Evolutionary conservation across 2,113 vertebrate species (phyloP), one percentile per base, ranked within the genome.

Genomic region (Prietella phreatophila): DNA sequence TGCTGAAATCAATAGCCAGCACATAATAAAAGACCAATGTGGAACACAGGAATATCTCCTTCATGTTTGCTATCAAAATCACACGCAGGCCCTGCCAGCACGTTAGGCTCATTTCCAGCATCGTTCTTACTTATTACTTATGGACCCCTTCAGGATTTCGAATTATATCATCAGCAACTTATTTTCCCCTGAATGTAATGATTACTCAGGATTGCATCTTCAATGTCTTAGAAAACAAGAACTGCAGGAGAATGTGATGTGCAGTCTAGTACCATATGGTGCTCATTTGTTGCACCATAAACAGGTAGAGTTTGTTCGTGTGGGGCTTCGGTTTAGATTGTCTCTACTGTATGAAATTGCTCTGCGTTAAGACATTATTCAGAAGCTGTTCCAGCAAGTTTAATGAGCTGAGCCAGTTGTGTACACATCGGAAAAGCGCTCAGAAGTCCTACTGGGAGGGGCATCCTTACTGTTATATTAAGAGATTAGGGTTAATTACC

Each of bases 81-180:
- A 42, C 53, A 60, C 13, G 27, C 39, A 3, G 17, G 82, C 53
- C 81, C 91, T 93, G 93, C 91, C 92, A 93, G 91, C 91, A 89
- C 87, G 91, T 87, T 92, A 89, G 91, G 87, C 69, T 86, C 88
- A 58, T 85, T 88, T 2, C 61, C 27, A 90, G 50, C 30, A 47
- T 85, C 53, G 81, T 88, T 89, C 85, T 71, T 86, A 92, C 85
- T 71, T 86, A 92, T 84, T 53, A 92, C 92, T 90, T 87, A 42
- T 73, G 87, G 91, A 84, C 56, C 42, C 22, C 73, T 65, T 89
- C 85, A 89, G 91, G 90, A 92, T 93, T 93, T 91, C 89, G 92
- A 92, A 89, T 85, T 61, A 36, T 58, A 36, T 58, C 50, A 50
- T 82, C 27, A 83, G 11, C 9, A 10, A 1, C 60, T 39, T 15